A percentile compares a stretch with the other conserved stretches of the same genome.
Evolutionary conservation across 2,888 invertebrate species (phyloP).

Genomic region (Harmothoe impar): DNA sequence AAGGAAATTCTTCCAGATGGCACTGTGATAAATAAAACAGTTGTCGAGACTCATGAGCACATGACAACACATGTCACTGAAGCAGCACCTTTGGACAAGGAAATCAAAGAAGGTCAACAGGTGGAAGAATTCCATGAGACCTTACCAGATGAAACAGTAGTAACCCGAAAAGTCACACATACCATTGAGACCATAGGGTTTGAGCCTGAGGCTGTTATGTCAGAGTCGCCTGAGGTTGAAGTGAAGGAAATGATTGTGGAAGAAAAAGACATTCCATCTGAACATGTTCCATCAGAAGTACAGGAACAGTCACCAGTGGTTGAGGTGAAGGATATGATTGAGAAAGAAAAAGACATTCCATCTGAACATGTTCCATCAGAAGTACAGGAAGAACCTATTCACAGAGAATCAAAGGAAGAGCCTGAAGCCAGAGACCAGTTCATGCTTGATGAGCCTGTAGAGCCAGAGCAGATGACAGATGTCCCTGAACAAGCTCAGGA

Average conservation of each 20-base stretch:
- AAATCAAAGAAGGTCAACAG: slow-evolving; percentile 16
- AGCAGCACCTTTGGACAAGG: not conserved
- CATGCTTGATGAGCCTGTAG: not conserved
- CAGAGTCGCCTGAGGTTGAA: too few species aligned
- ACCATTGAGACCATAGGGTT: not conserved
- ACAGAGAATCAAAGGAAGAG: not conserved
- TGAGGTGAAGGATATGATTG: too few species aligned
- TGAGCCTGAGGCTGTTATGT: not conserved
- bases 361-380: not conserved
- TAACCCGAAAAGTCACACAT: slow-evolving; percentile 69
- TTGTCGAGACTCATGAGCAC: slow-evolving; percentile 71
- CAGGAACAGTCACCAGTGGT: not conserved
- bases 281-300: not conserved
- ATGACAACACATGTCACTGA: not conserved
- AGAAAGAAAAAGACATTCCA: not conserved
- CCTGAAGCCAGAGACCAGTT: not conserved
- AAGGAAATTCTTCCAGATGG: slow-evolving; percentile 73
- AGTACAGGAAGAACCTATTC: not conserved
- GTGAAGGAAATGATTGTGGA: too few species aligned
- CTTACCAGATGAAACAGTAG: slow-evolving; percentile 76
- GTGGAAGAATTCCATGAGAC: slow-evolving; percentile 71
- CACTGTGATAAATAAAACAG: slow-evolving; percentile 73
- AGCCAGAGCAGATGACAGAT: not conserved
- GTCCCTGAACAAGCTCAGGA: not conserved
- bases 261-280: not conserved